A percentile compares a stretch with the other conserved stretches of the same genome.
phyloP scores from a whole-genome alignment of 2,888 invertebrate species.

The Ennomos fuscantarius region DNA sequence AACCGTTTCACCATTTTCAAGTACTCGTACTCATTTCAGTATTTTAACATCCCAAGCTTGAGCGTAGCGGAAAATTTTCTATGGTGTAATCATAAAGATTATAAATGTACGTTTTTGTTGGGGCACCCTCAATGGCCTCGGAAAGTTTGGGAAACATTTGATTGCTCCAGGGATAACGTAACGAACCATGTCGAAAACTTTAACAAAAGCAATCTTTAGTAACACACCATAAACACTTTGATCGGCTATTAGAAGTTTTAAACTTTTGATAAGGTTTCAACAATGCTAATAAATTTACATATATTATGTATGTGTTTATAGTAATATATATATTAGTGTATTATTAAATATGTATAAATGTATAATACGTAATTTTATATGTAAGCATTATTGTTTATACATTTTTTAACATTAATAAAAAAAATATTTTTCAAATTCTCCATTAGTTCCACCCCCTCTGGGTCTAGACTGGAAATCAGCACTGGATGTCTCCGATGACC shows the following conservation, averaged over 20 bases:
- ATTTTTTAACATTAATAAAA: too few relatives aligned
- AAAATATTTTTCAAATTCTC: too few relatives aligned
- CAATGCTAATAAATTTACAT: neutral
- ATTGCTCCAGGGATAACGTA: slow-evolving; percentile 36
- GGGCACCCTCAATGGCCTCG: slow-evolving; percentile 27
- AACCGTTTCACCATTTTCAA: slow-evolving; percentile 12
- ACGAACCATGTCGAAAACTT: slow-evolving; percentile 23
- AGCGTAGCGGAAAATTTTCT: slow-evolving; percentile 26
- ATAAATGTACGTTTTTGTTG: slow-evolving; percentile 34
- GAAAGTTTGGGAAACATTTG: slow-evolving; percentile 39
- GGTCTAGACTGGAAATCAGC: too few relatives aligned
- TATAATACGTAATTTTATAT: too few relatives aligned
- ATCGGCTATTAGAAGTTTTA: neutral
- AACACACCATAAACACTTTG: neutral
- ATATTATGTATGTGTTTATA: too few relatives aligned
- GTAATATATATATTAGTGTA: too few relatives aligned
- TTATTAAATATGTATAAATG: too few relatives aligned
- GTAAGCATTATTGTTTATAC: too few relatives aligned
- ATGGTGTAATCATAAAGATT: slow-evolving; percentile 39
- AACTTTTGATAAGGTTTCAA: slow-evolving; percentile 1
- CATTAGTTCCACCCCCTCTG: too few relatives aligned
- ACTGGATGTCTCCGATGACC: too few relatives aligned
- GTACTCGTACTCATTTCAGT: slow-evolving; percentile 20
- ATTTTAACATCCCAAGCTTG: slow-evolving; percentile 27
- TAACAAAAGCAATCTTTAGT: slow-evolving; percentile 12